These are phyloP conservation scores for Sminthurides bifidus DNA, from an alignment of 1,140 invertebrate species.

Conservation along the genomic window DNA sequence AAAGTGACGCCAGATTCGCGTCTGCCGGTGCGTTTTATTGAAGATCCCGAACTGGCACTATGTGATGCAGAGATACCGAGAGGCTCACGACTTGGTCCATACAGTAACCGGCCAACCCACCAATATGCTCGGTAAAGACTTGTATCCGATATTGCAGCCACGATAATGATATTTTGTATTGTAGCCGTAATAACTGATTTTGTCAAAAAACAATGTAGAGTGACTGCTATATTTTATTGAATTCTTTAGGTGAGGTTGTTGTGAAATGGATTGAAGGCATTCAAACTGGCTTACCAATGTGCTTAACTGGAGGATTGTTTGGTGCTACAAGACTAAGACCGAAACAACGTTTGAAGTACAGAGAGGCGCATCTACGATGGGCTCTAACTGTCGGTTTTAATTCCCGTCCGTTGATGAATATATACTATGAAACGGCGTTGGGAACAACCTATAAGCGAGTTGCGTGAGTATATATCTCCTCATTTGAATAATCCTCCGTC, in stretches of 20 bases:
- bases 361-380: conserved; percentile 73
- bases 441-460: conserved; percentile 71
- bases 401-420: conserved; percentile 60
- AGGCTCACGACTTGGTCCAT: conserved; percentile 91
- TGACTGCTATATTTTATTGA: not conserved
- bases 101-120: conserved; percentile 83
- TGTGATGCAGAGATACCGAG: conserved; percentile 91
- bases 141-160: too few relatives aligned
- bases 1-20: conserved; percentile 88
- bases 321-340: conserved; percentile 66
- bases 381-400: conserved; percentile 65
- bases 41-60: conserved; percentile 84
- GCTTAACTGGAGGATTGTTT: conserved; percentile 70
- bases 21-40: conserved; percentile 74
- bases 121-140: conserved; percentile 88
- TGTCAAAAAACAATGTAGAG: not conserved
- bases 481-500: conserved; percentile 16
- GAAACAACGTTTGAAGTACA: conserved; percentile 69
- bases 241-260: conserved; percentile 57
- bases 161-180: too few relatives aligned
- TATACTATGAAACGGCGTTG: conserved; percentile 91
- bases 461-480: conserved; percentile 44
- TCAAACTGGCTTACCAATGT: conserved; percentile 82
- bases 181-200: not conserved
- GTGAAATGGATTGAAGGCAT: conserved; percentile 97